Percentiles rank a stretch among this genome's conserved stretches.
phyloP scores from a whole-genome alignment of 2,113 vertebrate genomes.

The Malurus elegans region DNA sequence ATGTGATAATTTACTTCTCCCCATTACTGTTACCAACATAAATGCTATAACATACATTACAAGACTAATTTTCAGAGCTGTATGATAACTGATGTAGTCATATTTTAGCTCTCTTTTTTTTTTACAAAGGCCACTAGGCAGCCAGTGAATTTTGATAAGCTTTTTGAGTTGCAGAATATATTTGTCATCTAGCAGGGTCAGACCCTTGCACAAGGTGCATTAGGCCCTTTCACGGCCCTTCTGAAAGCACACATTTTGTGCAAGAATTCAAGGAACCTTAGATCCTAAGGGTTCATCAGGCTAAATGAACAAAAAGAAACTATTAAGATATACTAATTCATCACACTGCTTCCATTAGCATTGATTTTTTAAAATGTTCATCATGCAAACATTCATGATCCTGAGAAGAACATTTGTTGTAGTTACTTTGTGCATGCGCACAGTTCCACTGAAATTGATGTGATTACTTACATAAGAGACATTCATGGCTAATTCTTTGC shows the following conservation, averaged over 20 bases:
- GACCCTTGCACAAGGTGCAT: accelerated
- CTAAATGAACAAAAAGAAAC: not conserved
- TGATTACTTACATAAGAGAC: not conserved
- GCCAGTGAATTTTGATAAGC: not conserved
- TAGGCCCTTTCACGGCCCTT: not conserved
- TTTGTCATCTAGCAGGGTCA: not conserved
- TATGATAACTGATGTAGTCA: not conserved
- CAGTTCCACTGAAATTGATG: not conserved
- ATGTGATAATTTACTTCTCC: not conserved
- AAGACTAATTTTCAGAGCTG: not conserved
- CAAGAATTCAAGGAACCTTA: not conserved
- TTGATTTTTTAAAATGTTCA: not conserved
- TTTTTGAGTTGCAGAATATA: not conserved
- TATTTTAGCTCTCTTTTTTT: not conserved
- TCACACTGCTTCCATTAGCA: not conserved
- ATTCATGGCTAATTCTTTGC: not conserved
- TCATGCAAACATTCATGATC: not conserved
- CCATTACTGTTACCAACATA: not conserved
- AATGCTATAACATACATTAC: not conserved
- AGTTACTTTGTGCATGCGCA: not conserved
- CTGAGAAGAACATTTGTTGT: not conserved
- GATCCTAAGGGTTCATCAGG: not conserved
- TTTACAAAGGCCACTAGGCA: not conserved
- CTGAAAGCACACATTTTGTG: not conserved
- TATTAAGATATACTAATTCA: not conserved